Percentiles rank a stretch among this genome's conserved stretches.
Conservation (phyloP, 2,113 vertebrate genomes). For the Sterrhoptilus dennistouni region DNA sequence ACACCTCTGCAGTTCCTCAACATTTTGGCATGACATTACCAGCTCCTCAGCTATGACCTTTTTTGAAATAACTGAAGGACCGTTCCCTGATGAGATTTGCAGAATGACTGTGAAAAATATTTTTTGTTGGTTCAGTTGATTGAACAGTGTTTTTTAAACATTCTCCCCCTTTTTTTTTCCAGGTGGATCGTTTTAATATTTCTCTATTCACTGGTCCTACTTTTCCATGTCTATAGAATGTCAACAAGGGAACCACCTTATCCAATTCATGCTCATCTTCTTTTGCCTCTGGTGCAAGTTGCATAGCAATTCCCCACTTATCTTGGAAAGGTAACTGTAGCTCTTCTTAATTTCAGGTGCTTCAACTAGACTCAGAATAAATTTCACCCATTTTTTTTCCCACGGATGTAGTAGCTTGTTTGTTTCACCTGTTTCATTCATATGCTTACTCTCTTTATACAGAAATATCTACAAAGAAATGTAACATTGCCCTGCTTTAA, state of each 20-base stretch:
- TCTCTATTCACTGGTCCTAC: background rate
- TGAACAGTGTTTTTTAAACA: background rate
- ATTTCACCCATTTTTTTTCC: background rate
- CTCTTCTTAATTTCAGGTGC: background rate
- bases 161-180: background rate
- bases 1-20: background rate
- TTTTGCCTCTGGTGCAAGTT: background rate
- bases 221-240: background rate
- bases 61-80: background rate
- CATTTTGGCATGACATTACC: rapidly evolving
- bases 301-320: background rate
- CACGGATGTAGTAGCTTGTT: background rate
- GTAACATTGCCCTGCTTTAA: background rate
- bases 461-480: background rate
- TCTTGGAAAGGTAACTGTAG: background rate
- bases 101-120: background rate
- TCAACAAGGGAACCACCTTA: background rate
- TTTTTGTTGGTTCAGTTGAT: background rate
- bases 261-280: background rate
- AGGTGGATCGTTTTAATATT: background rate
- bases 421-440: background rate
- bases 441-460: background rate
- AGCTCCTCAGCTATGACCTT: background rate
- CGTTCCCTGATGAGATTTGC: background rate
- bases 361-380: background rate